These are phyloP conservation scores for Cavia porcellus DNA, from an alignment of 2,113 vertebrate genomes.

Conservation along the genomic window DNA sequence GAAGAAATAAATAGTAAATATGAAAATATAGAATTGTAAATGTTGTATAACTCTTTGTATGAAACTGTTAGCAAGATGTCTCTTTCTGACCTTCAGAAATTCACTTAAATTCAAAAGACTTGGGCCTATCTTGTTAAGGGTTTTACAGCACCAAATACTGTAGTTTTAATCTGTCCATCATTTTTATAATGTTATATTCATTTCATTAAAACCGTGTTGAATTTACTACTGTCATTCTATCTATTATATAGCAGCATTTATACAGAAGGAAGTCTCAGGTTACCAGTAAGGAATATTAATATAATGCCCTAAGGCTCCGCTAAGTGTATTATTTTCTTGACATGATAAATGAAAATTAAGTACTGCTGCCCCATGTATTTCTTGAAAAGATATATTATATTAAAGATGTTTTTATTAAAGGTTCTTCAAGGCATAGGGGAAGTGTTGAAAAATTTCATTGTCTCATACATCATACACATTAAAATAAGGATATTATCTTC, in stretches of 20 bases:
- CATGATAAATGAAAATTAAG: not conserved
- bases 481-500: not conserved
- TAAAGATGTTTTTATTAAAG: conserved; percentile 29
- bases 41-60: not conserved
- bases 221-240: not conserved
- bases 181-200: not conserved
- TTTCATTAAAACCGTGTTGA: not conserved
- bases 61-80: not conserved
- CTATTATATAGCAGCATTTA: not conserved
- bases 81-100: not conserved
- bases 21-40: not conserved
- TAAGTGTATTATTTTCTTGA: not conserved
- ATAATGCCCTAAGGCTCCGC: not conserved
- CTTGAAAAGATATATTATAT: not conserved
- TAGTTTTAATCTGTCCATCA: not conserved
- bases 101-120: not conserved
- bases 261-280: not conserved
- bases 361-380: rapidly evolving
- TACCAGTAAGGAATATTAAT: not conserved
- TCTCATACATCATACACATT: conserved; percentile 5
- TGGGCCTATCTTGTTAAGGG: not conserved
- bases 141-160: not conserved
- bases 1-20: not conserved
- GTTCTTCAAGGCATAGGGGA: not conserved
- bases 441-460: not conserved